Base-by-base conservation (phyloP, 2,113 vertebrate species). In the human (Homo sapiens) region DNA sequence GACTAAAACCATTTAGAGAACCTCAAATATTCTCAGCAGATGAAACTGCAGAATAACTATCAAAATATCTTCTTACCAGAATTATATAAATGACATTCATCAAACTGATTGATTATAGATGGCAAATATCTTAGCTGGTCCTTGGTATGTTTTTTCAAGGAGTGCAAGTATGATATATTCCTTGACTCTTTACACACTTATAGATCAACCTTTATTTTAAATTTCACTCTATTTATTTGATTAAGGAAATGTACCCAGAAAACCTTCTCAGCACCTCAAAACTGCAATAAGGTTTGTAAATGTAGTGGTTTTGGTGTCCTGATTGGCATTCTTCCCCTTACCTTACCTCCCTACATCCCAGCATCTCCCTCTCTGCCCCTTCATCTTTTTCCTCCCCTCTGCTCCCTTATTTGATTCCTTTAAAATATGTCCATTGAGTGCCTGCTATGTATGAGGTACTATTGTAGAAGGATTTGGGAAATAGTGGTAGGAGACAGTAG, bases 1-100 rank as follows among this genome's bases (percentile, higher is more conserved):
- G 76, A 73, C 76, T 61, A 23, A 98, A 97, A 50, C 43, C 48
- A 76, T 91, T 66, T 84, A 94, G 17, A 59, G 95, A 95, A 68
- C 8, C 6, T 86, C n/a, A 35, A 13, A 73, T 79, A 45, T 94
- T 94, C 45, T 35, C 30, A 35, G 79, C 2, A 88, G 45, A 64
- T 84, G 40, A 86, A 95, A 91, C 32, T 73, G 64, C 8, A 96
- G 52, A 97, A 72, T 81, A 84, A 64, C 17, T 78, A 82, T 59
- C 52, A 50, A 96, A 32, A 70, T 93, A 87, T 55, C 38, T 80
- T 94, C 17, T 89, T 61, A 68, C 12, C 38, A 93, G n/a, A 85
- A 85, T 73, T 96, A 88, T 11, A 55, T 48, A 94, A 96, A 90
- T 45, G 70, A 75, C 17, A 92, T 83, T 82, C 16, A 79, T 94